phyloP scores from a whole-genome alignment of 2,113 vertebrate species.

The Salvelinus sp. region DNA sequence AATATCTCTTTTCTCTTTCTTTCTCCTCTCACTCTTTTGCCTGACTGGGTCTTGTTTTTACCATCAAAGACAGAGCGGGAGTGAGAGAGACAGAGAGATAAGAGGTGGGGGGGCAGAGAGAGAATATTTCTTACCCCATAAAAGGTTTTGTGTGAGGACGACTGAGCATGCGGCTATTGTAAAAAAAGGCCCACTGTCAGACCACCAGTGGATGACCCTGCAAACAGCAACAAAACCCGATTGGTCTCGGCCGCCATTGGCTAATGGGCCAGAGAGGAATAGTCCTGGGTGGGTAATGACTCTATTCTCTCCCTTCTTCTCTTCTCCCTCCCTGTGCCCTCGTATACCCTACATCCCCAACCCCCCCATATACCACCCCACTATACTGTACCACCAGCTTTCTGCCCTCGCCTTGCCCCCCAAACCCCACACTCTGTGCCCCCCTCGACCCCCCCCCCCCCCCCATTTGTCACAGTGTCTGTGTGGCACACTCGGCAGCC shows the following conservation, averaged over 20 bases:
- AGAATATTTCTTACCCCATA: slow-evolving; percentile 54
- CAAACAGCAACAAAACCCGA: slow-evolving; percentile 93
- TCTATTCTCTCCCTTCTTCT: slow-evolving; percentile 91
- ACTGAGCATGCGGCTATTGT: slow-evolving; percentile 69
- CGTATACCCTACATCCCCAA: slow-evolving; percentile 19
- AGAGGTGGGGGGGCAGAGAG: slow-evolving; percentile 10
- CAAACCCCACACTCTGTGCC: slow-evolving; percentile 32
- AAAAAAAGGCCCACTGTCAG: slow-evolving; percentile 50
- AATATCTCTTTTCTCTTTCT: slow-evolving; percentile 53
- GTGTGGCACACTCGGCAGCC: slow-evolving; percentile 88
- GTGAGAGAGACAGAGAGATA: slow-evolving; percentile 57
- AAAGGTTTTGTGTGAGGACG: slow-evolving; percentile 67
- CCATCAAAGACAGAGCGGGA: slow-evolving; percentile 50
- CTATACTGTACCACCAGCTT: slow-evolving; percentile 21
- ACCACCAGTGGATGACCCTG: slow-evolving; percentile 93
- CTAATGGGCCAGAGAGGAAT: slow-evolving; percentile 96
- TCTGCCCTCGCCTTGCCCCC: slow-evolving; percentile 48
- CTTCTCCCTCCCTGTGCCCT: slow-evolving; percentile 63
- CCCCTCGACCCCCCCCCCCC: slow-evolving; percentile 7
- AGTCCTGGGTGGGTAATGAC: slow-evolving; percentile 93
- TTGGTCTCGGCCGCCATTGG: slow-evolving; percentile 99
- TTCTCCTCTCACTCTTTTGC: slow-evolving; percentile 70
- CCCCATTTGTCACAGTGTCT: slow-evolving; percentile 88
- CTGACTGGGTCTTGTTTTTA: slow-evolving; percentile 74
- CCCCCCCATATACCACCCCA: not conserved